Evolutionary conservation across 1,140 invertebrate genomes (phyloP).

Genomic region (Drosophila watanabei): DNA sequence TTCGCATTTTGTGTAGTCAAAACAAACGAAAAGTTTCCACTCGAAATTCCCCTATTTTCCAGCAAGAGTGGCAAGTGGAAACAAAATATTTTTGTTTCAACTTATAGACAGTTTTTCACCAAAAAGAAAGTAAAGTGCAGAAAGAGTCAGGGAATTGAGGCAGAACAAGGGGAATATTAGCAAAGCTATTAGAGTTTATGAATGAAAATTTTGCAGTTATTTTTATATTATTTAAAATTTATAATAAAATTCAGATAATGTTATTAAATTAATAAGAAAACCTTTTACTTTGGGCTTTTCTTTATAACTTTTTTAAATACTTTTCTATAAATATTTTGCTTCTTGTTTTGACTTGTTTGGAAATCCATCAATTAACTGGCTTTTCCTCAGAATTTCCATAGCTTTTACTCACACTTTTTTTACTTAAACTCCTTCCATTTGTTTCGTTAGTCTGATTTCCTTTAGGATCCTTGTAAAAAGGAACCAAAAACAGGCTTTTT

Average conservation of each 20-base stretch:
- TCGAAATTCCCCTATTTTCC: constrained; percentile 21
- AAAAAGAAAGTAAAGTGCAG: constrained; percentile 1
- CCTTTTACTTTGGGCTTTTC: too few species aligned
- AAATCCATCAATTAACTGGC: constrained; percentile 16
- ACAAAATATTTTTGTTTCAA: constrained; percentile 21
- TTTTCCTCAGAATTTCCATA: not conserved
- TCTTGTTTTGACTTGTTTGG: not conserved
- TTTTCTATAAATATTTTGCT: not conserved
- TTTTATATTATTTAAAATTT: too few species aligned
- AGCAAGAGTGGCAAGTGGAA: constrained; percentile 8
- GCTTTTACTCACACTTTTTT: not conserved
- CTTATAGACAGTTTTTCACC: constrained; percentile 1
- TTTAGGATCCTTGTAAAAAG: not conserved
- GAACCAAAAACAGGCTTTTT: constrained; percentile 8
- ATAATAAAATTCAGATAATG: too few species aligned
- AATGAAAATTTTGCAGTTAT: not conserved
- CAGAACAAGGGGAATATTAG: not conserved
- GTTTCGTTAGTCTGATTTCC: not conserved
- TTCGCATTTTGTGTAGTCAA: constrained; percentile 36
- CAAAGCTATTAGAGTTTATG: not conserved
- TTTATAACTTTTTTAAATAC: not conserved
- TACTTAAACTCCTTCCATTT: not conserved
- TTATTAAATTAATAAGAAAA: not conserved
- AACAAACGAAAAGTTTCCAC: constrained; percentile 43
- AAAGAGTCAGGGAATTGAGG: not conserved